A percentile compares a stretch with the other conserved stretches of the same genome.
phyloP scores from a whole-genome alignment of 2,113 vertebrate genomes.

The Scortum barcoo region DNA sequence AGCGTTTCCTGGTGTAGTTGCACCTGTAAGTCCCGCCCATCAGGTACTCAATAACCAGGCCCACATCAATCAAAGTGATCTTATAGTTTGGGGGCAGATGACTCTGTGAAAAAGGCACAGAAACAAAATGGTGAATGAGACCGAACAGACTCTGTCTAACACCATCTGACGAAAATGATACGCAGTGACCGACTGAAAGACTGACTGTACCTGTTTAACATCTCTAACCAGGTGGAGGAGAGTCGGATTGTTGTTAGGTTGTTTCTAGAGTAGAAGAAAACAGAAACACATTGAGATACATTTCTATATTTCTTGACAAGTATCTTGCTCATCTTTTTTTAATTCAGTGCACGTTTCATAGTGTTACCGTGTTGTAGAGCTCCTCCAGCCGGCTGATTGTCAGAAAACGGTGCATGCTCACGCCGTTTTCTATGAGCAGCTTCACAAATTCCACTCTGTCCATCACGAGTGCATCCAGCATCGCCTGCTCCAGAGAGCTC shows the following conservation, averaged over 20 bases:
- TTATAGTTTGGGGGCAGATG: slow-evolving; percentile 98
- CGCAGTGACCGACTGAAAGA: too few relatives aligned
- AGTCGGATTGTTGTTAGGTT: slow-evolving; percentile 94
- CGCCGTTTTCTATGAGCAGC: slow-evolving; percentile 97
- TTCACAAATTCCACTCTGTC: slow-evolving; percentile 99
- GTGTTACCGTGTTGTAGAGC: slow-evolving; percentile 96
- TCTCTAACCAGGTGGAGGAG: slow-evolving; percentile 96
- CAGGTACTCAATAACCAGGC: slow-evolving; percentile 96
- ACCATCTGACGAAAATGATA: not conserved
- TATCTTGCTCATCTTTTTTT: not conserved
- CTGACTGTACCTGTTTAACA: slow-evolving; percentile 92
- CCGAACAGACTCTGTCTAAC: not conserved
- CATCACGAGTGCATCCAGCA: slow-evolving; percentile 99
- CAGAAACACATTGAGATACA: not conserved
- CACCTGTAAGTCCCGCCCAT: slow-evolving; percentile 99
- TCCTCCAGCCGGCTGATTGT: slow-evolving; percentile 97
- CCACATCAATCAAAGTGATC: slow-evolving; percentile 96
- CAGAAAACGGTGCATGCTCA: slow-evolving; percentile 99
- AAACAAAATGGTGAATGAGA: not conserved
- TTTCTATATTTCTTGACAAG: not conserved
- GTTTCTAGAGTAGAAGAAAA: slow-evolving; percentile 88
- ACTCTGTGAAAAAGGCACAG: slow-evolving; percentile 84
- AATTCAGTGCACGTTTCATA: not conserved
- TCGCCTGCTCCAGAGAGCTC: slow-evolving; percentile 96
- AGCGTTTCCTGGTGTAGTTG: slow-evolving; percentile 97